A percentile compares a stretch with the other conserved stretches of the same genome.
phyloP scores from a whole-genome alignment of 1,140 invertebrate genomes.

The Drosophila rufa region DNA sequence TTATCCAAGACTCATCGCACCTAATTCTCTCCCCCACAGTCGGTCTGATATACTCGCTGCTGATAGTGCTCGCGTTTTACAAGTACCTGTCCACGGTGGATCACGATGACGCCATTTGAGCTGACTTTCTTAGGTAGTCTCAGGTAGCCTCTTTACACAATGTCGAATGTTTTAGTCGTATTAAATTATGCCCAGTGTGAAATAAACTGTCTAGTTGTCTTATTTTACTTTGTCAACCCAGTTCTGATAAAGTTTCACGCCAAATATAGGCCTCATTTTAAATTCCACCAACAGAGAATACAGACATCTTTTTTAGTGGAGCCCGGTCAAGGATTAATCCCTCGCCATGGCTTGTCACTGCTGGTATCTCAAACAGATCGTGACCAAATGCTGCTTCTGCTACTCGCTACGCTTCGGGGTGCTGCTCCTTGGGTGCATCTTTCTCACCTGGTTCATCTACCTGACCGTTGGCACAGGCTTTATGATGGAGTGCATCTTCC shows the following conservation, averaged over 20 bases:
- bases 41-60: conserved; percentile 23
- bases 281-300: neutral
- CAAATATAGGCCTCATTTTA: neutral
- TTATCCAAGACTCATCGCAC: neutral
- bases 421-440: conserved; percentile 61
- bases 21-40: conserved; percentile 14
- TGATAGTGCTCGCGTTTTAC: conserved; percentile 34
- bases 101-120: neutral
- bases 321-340: neutral
- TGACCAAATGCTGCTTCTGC: conserved; percentile 55
- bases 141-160: neutral
- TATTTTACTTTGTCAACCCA: neutral
- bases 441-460: conserved; percentile 65
- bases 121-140: too few relatives aligned
- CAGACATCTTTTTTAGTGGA: neutral
- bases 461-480: conserved; percentile 59
- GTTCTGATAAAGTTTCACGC: too few relatives aligned
- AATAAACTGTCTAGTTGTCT: neutral
- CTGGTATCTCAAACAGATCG: conserved; percentile 42
- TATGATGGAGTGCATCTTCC: conserved; percentile 71
- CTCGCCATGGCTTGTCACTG: conserved; percentile 63
- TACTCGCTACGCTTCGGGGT: conserved; percentile 44
- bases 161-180: neutral
- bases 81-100: neutral
- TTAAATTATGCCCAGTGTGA: neutral